phyloP scores from a whole-genome alignment of 2,113 vertebrate species.

The Cairina moschata region DNA sequence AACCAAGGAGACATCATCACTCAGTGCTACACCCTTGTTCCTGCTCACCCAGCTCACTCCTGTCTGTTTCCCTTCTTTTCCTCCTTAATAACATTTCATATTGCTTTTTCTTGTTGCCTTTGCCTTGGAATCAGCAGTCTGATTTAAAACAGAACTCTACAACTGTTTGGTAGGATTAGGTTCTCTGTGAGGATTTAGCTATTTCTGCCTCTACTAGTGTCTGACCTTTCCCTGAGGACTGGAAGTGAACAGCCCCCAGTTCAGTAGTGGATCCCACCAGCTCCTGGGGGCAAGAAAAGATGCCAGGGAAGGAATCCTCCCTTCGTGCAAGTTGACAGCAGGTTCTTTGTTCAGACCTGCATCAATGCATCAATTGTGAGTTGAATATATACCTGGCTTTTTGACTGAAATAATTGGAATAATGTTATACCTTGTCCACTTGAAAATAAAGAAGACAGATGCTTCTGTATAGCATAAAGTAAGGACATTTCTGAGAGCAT shows the following conservation, averaged over 20 bases:
- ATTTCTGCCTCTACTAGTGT: background rate
- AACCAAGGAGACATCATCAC: accelerated
- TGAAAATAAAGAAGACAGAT: background rate
- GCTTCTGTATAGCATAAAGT: too few relatives aligned
- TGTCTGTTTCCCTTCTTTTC: background rate
- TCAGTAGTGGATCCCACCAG: background rate
- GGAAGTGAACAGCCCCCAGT: background rate
- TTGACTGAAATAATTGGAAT: background rate
- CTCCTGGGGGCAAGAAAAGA: background rate
- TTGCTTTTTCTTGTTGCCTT: background rate
- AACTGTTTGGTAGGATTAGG: background rate
- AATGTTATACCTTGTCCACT: accelerated
- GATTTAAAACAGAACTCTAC: background rate
- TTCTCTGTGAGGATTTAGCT: background rate
- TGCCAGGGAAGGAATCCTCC: background rate
- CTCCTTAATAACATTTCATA: background rate
- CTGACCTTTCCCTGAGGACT: accelerated
- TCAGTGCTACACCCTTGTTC: accelerated
- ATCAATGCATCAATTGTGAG: background rate
- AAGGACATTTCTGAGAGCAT: accelerated
- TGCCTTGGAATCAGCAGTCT: background rate
- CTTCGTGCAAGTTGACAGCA: background rate
- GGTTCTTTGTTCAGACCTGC: accelerated
- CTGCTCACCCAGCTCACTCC: background rate
- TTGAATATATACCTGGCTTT: background rate